Conservation (phyloP, 1,140 invertebrate genomes). For the Cheumatopsyche charites region DNA sequence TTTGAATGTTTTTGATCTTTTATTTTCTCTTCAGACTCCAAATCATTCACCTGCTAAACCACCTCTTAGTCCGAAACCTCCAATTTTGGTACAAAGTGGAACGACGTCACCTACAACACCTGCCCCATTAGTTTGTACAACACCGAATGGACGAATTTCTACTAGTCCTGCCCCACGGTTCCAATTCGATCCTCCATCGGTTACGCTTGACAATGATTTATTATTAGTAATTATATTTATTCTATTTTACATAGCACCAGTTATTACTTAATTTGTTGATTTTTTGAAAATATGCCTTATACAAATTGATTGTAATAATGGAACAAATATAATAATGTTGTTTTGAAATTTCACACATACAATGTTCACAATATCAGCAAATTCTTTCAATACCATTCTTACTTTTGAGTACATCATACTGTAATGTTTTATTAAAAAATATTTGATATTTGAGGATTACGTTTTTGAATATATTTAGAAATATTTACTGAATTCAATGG, state of each 20-base stretch:
- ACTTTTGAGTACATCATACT: too few relatives aligned
- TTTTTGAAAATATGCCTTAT: background rate
- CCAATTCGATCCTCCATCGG: slow-evolving; percentile 43
- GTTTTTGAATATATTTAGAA: too few relatives aligned
- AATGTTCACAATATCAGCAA: too few relatives aligned
- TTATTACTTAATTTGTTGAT: background rate
- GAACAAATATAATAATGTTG: too few relatives aligned
- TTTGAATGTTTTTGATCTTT: background rate
- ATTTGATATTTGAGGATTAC: too few relatives aligned
- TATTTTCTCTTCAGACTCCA: slow-evolving; percentile 40
- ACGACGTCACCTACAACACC: slow-evolving; percentile 53
- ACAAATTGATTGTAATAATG: too few relatives aligned
- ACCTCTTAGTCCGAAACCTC: slow-evolving; percentile 43
- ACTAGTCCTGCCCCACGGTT: slow-evolving; percentile 44
- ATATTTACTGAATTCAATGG: background rate
- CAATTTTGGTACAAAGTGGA: slow-evolving; percentile 26
- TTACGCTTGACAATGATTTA: slow-evolving; percentile 31
- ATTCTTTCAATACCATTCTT: too few relatives aligned
- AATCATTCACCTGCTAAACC: slow-evolving; percentile 43
- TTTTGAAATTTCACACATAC: too few relatives aligned
- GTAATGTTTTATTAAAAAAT: too few relatives aligned
- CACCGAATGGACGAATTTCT: slow-evolving; percentile 29
- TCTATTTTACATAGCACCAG: too few relatives aligned
- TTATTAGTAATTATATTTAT: slow-evolving; percentile 34
- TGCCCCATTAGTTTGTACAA: slow-evolving; percentile 50